Conservation (phyloP, 2,797 vertebrate genomes). For the Myotis planiceps region DNA sequence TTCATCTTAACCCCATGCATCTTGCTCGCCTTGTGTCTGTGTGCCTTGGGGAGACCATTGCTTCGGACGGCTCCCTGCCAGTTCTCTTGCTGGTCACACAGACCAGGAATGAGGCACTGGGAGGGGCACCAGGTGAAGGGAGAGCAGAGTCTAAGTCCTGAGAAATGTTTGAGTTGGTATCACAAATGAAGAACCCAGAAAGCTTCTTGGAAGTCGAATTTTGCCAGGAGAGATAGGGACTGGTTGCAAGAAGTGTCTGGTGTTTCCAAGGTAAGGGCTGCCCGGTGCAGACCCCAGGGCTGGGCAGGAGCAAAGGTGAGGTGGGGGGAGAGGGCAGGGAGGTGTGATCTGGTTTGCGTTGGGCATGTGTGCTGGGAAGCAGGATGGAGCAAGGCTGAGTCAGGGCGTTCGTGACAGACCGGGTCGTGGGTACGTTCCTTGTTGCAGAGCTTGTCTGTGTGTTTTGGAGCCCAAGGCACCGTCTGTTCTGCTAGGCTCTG, state of each 20-base stretch:
- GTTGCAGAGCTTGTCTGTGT: background rate
- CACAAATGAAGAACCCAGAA: background rate
- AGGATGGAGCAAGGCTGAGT: background rate
- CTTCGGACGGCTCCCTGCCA: background rate
- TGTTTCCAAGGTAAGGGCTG: background rate
- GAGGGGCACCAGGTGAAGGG: background rate
- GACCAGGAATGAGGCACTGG: background rate
- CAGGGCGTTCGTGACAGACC: background rate
- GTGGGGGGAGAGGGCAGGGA: background rate
- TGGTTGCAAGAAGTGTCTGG: background rate
- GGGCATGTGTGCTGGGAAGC: background rate
- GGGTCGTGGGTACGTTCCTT: background rate
- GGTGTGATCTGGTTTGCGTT: background rate
- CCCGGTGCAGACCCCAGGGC: accelerated
- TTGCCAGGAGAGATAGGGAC: background rate
- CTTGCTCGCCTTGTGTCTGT: accelerated
- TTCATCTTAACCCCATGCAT: background rate
- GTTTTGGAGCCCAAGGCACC: background rate
- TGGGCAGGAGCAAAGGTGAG: background rate
- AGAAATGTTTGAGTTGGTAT: background rate
- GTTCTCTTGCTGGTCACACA: background rate
- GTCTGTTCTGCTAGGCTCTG: background rate
- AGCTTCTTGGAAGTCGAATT: background rate
- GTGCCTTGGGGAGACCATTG: no score
- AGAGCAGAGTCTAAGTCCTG: background rate